These are phyloP conservation scores for Melieria omissa DNA, from an alignment of 2,888 invertebrate species.

Conservation along the genomic window DNA sequence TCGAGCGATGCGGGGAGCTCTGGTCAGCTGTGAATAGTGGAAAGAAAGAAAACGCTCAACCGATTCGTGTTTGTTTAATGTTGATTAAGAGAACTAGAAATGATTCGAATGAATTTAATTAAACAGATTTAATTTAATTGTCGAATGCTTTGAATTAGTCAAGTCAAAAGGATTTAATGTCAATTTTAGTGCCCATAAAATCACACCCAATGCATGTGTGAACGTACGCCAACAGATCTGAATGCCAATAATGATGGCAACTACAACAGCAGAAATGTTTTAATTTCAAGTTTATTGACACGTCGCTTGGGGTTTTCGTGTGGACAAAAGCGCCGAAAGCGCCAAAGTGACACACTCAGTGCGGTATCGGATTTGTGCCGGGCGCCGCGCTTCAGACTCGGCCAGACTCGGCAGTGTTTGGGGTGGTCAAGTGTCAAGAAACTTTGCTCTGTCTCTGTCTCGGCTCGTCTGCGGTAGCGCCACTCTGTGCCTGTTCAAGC, in stretches of 20 bases:
- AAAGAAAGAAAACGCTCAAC: too few species aligned
- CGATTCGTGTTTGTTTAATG: too few species aligned
- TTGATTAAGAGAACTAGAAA: too few species aligned
- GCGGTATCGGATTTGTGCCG: constrained; percentile 19
- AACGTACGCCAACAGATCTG: not conserved
- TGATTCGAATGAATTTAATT: too few species aligned
- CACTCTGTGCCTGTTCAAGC: too few species aligned
- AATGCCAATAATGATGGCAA: constrained; percentile 22
- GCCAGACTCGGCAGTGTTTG: not conserved
- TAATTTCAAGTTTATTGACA: constrained; percentile 37
- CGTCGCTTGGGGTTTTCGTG: constrained; percentile 2
- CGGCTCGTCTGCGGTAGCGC: not conserved
- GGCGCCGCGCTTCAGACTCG: constrained; percentile 1
- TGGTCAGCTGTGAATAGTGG: too few species aligned
- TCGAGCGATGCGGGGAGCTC: too few species aligned
- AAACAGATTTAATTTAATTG: too few species aligned
- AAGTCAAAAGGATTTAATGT: too few species aligned
- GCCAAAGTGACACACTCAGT: constrained; percentile 8
- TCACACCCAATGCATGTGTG: not conserved
- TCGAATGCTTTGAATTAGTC: too few species aligned
- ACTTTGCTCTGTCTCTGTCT: not conserved
- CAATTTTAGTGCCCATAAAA: too few species aligned
- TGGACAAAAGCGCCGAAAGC: constrained; percentile 2
- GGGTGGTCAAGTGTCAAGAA: constrained; percentile 27
- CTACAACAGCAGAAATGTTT: constrained; percentile 15